Conservation (phyloP, 1,140 invertebrate species). For the Mizuhopecten yessoensis region DNA sequence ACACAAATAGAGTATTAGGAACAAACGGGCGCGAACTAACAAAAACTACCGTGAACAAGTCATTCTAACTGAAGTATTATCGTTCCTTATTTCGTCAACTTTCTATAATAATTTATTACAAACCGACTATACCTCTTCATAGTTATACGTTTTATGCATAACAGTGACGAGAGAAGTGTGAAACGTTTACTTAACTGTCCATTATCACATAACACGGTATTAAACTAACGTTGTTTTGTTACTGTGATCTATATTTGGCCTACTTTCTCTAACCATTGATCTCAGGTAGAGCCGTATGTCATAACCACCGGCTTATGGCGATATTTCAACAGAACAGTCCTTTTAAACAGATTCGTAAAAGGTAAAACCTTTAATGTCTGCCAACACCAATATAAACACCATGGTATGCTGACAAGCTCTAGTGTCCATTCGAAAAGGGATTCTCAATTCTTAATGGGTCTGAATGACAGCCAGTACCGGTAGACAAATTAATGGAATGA, state of each 20-base stretch:
- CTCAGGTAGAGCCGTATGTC: not conserved
- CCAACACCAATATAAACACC: not conserved
- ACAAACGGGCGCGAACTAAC: too few species aligned
- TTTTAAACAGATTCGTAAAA: not conserved
- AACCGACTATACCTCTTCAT: too few species aligned
- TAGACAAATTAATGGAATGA: conserved; percentile 23
- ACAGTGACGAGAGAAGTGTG: too few species aligned
- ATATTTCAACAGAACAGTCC: not conserved
- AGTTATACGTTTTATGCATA: too few species aligned
- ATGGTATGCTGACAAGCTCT: not conserved
- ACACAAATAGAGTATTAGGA: too few species aligned
- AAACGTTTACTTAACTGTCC: too few species aligned
- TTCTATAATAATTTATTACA: too few species aligned
- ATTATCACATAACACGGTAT: too few species aligned
- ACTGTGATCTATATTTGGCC: not conserved
- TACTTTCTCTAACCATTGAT: not conserved
- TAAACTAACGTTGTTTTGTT: too few species aligned
- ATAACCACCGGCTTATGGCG: not conserved
- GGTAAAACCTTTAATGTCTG: not conserved
- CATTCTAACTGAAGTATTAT: too few species aligned
- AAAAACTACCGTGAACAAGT: too few species aligned
- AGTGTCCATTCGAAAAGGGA: not conserved
- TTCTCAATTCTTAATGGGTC: not conserved
- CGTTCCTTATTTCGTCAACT: too few species aligned
- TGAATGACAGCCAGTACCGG: not conserved